Evolutionary conservation across 2,888 invertebrate genomes (phyloP).

Genomic region (Brenthis ino): DNA sequence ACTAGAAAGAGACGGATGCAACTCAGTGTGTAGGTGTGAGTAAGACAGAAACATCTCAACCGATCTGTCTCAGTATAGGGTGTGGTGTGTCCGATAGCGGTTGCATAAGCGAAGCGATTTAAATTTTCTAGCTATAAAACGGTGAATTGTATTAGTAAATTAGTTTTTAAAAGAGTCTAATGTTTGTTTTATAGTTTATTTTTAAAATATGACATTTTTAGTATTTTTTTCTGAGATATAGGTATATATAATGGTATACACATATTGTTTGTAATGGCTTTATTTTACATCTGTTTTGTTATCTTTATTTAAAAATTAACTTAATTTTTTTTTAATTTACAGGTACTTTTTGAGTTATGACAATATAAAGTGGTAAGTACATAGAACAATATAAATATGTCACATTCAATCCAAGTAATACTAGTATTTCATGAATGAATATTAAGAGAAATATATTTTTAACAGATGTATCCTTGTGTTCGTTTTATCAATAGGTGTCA

Average conservation of each 20-base stretch:
- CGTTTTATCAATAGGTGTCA: no score
- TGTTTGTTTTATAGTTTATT: no score
- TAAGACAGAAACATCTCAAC: slow-evolving; percentile 41
- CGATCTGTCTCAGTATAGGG: slow-evolving; percentile 45
- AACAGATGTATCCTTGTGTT: no score
- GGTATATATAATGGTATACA: no score
- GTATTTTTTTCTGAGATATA: no score
- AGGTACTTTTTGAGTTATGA: not conserved
- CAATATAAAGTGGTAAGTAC: not conserved
- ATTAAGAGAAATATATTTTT: no score
- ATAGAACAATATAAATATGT: not conserved
- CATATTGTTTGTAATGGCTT: no score
- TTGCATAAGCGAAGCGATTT: slow-evolving; percentile 18
- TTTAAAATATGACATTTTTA: no score
- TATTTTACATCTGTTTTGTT: not conserved
- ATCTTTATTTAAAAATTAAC: not conserved
- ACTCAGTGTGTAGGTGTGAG: slow-evolving; percentile 25
- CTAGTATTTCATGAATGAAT: no score
- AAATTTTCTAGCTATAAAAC: not conserved
- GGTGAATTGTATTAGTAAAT: no score
- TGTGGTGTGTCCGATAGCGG: slow-evolving; percentile 38
- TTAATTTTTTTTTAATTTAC: not conserved
- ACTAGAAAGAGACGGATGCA: slow-evolving; percentile 38
- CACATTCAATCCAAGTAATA: no score
- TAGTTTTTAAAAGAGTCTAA: no score